These are phyloP conservation scores for Drosophila orosa DNA, from an alignment of 1,140 invertebrate species.

Conservation along the genomic window DNA sequence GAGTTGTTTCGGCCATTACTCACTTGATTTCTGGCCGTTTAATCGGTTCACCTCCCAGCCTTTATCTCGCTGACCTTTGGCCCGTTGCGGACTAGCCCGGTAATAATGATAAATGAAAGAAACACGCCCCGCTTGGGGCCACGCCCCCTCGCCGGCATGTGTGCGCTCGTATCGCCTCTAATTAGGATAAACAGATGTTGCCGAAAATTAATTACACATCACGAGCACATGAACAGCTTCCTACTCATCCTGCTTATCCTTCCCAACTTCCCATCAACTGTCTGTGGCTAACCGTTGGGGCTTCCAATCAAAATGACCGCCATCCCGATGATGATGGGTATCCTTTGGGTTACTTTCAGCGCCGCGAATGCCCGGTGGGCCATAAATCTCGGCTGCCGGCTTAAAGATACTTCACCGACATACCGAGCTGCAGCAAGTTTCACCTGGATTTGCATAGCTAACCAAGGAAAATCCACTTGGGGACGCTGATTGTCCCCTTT, in stretches of 20 bases:
- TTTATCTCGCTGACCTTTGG: slow-evolving; percentile 29
- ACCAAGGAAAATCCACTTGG: slow-evolving; percentile 48
- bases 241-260: neutral
- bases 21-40: slow-evolving; percentile 46
- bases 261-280: slow-evolving; percentile 1
- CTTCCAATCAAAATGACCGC: slow-evolving; percentile 56
- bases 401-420: slow-evolving; percentile 20
- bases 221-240: slow-evolving; percentile 59
- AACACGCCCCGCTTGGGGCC: slow-evolving; percentile 21
- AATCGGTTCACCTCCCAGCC: slow-evolving; percentile 24
- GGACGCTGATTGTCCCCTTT: slow-evolving; percentile 27
- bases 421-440: slow-evolving; percentile 9
- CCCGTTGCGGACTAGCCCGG: slow-evolving; percentile 7
- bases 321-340: slow-evolving; percentile 22
- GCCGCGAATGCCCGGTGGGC: slow-evolving; percentile 13
- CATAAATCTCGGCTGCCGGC: slow-evolving; percentile 56
- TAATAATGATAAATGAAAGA: slow-evolving; percentile 61
- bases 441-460: slow-evolving; percentile 63
- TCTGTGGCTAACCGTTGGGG: slow-evolving; percentile 10
- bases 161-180: slow-evolving; percentile 58
- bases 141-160: slow-evolving; percentile 7
- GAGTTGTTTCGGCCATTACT: slow-evolving; percentile 38
- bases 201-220: slow-evolving; percentile 79
- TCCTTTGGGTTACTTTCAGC: slow-evolving; percentile 14
- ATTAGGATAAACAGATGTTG: slow-evolving; percentile 81